A percentile compares a stretch with the other conserved stretches of the same genome.
Evolutionary conservation across 2,888 invertebrate genomes (phyloP).

Genomic region (Morpho deidamia): DNA sequence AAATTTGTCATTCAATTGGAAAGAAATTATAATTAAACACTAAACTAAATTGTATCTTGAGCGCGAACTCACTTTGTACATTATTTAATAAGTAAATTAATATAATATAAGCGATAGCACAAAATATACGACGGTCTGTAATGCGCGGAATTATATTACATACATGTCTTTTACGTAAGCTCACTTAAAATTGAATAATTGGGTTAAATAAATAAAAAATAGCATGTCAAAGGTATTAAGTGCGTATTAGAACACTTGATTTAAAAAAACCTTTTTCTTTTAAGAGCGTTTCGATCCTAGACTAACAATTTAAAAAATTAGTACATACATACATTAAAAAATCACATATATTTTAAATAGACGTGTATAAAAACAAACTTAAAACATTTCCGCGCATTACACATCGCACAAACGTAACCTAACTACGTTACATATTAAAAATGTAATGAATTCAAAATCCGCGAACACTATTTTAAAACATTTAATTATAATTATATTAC

Average conservation of each 20-base stretch:
- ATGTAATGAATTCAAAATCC: constrained; percentile 32
- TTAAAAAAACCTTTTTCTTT: too few species aligned
- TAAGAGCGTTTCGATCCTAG: too few species aligned
- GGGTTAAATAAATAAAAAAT: too few species aligned
- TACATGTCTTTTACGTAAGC: constrained; percentile 41
- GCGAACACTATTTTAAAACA: constrained; percentile 27
- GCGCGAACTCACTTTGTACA: constrained; percentile 76
- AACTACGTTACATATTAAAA: constrained; percentile 37
- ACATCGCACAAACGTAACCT: constrained; percentile 39
- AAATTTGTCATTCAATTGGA: constrained; percentile 42
- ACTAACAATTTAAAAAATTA: too few species aligned
- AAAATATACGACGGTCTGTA: constrained; percentile 29
- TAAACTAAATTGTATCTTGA: constrained; percentile 71
- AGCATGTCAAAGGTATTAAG: too few species aligned
- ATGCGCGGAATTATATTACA: constrained; percentile 16
- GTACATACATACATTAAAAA: too few species aligned
- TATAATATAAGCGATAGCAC: constrained; percentile 60
- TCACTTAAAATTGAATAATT: background rate
- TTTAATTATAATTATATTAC: constrained; percentile 32
- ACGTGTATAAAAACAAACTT: too few species aligned
- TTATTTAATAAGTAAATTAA: constrained; percentile 61
- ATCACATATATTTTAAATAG: too few species aligned
- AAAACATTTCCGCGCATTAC: constrained; percentile 19
- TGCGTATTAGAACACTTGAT: too few species aligned
- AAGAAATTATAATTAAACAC: constrained; percentile 47